Conservation (phyloP, 2,113 vertebrate genomes). For the Marcusenius ussheri region DNA sequence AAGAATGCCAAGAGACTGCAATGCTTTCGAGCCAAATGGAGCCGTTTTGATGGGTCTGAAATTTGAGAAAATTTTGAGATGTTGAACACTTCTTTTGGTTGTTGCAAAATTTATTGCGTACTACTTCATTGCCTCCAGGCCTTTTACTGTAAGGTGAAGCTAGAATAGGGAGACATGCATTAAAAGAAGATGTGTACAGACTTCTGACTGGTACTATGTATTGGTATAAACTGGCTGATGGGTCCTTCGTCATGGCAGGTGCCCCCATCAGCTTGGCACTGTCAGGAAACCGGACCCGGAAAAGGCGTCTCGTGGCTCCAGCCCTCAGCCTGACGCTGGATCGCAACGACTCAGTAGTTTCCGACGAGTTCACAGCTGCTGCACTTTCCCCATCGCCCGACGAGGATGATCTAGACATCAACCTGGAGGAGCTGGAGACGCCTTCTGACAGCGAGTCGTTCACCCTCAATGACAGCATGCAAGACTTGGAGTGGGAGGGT, state of each 20-base stretch:
- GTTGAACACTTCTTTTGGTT: neutral
- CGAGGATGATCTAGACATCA: slow-evolving; percentile 59
- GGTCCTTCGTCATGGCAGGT: slow-evolving; percentile 31
- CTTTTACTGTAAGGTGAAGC: neutral
- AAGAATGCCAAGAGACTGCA: neutral
- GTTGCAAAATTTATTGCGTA: neutral
- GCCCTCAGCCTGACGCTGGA: slow-evolving; percentile 54
- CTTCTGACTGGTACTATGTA: neutral
- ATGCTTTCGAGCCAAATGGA: neutral
- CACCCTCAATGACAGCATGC: slow-evolving; percentile 52
- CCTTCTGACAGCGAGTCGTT: slow-evolving; percentile 70
- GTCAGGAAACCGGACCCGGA: slow-evolving; percentile 52
- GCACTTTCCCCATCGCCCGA: slow-evolving; percentile 37
- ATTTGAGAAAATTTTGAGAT: neutral
- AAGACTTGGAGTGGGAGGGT: slow-evolving; percentile 77
- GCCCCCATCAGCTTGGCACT: slow-evolving; percentile 56
- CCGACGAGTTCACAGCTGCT: slow-evolving; percentile 30
- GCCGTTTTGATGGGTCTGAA: neutral
- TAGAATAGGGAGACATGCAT: neutral
- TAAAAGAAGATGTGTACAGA: neutral
- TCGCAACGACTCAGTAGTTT: slow-evolving; percentile 22
- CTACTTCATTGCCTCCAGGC: neutral
- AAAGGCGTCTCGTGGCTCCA: slow-evolving; percentile 64
- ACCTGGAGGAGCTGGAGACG: slow-evolving; percentile 70
- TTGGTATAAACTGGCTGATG: neutral